These are phyloP conservation scores for Falcaria lacertinaria DNA, from an alignment of 2,888 invertebrate species.

Conservation along the genomic window DNA sequence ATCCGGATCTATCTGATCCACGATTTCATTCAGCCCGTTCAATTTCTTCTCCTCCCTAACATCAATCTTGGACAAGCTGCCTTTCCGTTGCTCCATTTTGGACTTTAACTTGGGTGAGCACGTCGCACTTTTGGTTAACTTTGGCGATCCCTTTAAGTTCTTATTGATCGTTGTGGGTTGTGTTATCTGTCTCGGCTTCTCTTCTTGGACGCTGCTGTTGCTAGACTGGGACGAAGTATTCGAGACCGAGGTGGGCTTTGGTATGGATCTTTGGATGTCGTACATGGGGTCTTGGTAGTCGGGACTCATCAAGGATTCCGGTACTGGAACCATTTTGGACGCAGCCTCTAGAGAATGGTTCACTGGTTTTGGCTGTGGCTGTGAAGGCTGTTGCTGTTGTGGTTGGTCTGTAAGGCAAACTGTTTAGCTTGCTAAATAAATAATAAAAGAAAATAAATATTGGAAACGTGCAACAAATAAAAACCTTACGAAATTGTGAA, in stretches of 20 bases:
- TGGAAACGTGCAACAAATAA: too few relatives aligned
- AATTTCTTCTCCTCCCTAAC: slow-evolving; percentile 46
- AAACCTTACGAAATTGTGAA: too few relatives aligned
- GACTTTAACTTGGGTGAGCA: slow-evolving; percentile 68
- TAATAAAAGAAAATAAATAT: too few relatives aligned
- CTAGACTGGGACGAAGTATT: slow-evolving; percentile 57
- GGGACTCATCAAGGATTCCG: slow-evolving; percentile 92
- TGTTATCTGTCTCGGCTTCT: slow-evolving; percentile 35
- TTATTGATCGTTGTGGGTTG: slow-evolving; percentile 32
- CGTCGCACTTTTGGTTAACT: slow-evolving; percentile 66
- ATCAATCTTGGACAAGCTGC: slow-evolving; percentile 52
- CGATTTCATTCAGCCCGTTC: slow-evolving; percentile 45
- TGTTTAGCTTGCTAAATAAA: too few relatives aligned
- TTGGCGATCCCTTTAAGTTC: slow-evolving; percentile 61
- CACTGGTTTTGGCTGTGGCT: slow-evolving; percentile 36
- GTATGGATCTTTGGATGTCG: slow-evolving; percentile 61
- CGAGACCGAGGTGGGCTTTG: slow-evolving; percentile 31
- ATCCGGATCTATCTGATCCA: slow-evolving; percentile 48
- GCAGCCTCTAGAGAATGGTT: slow-evolving; percentile 86
- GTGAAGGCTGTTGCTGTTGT: slow-evolving; percentile 13
- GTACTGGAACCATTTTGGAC: slow-evolving; percentile 92
- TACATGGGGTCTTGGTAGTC: slow-evolving; percentile 82
- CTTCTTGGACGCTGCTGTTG: slow-evolving; percentile 58
- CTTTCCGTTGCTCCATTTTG: slow-evolving; percentile 66
- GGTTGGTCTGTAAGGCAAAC: slow-evolving; percentile 15